Conservation (phyloP, 2,113 vertebrate species). For the Orientallactaga bullata region DNA sequence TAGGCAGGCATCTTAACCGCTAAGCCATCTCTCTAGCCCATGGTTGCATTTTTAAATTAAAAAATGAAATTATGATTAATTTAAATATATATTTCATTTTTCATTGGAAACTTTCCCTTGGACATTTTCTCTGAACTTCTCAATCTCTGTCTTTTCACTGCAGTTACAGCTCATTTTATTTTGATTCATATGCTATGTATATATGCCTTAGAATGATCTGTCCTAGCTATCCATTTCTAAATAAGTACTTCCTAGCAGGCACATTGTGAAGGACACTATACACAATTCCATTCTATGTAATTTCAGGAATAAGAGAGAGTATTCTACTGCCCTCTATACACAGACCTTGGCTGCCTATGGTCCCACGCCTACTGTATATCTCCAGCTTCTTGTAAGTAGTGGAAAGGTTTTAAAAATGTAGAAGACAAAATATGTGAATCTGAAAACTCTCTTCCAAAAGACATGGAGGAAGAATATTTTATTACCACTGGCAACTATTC, state of each 20-base stretch:
- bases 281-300: background rate
- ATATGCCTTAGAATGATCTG: background rate
- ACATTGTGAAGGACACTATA: background rate
- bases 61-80: background rate
- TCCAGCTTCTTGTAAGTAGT: background rate
- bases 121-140: background rate
- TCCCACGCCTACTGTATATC: background rate
- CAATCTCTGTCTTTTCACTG: fast-evolving
- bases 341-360: background rate
- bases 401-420: background rate
- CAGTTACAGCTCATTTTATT: background rate
- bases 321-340: background rate
- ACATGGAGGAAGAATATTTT: fast-evolving
- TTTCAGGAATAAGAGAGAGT: background rate
- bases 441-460: background rate
- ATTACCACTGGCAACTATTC: background rate
- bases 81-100: background rate
- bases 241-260: background rate
- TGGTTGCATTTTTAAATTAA: background rate
- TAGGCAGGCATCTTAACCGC: no score
- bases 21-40: no score
- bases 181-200: background rate
- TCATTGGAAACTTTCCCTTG: background rate
- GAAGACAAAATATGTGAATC: background rate
- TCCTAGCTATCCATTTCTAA: background rate